These are phyloP conservation scores for Tapirus terrestris DNA, from an alignment of 2,113 vertebrate species.

Conservation along the genomic window DNA sequence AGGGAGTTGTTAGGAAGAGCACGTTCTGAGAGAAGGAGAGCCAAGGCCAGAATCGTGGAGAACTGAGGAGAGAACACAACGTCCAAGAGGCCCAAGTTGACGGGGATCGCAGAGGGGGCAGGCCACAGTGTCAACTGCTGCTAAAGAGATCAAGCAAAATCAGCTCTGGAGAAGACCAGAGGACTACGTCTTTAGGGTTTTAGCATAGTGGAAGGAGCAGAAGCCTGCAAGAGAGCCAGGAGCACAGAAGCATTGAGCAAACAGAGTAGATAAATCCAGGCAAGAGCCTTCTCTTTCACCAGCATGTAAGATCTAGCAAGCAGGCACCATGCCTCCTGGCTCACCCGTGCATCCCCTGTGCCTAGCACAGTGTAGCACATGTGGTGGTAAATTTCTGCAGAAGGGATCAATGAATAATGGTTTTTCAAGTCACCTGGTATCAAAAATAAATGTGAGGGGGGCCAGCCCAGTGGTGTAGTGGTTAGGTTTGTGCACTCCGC, in stretches of 20 bases:
- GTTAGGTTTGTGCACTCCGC: too few species aligned
- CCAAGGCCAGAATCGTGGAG: background rate
- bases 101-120: rapidly evolving
- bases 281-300: background rate
- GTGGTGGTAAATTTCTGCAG: background rate
- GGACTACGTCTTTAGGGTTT: background rate
- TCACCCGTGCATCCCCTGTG: rapidly evolving
- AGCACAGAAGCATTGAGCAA: background rate
- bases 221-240: background rate
- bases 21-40: background rate
- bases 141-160: background rate
- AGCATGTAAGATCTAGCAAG: background rate
- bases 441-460: background rate
- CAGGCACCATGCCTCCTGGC: rapidly evolving
- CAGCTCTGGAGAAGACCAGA: background rate
- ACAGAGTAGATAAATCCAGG: too few species aligned
- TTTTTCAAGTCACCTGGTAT: background rate
- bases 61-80: background rate
- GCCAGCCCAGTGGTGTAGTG: too few species aligned
- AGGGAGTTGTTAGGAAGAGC: background rate
- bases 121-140: background rate
- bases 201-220: background rate
- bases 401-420: background rate
- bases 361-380: background rate
- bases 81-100: background rate